A percentile compares a stretch with the other conserved stretches of the same genome.
Conservation (phyloP, 1,140 invertebrate genomes). For the Planococcus citri region DNA sequence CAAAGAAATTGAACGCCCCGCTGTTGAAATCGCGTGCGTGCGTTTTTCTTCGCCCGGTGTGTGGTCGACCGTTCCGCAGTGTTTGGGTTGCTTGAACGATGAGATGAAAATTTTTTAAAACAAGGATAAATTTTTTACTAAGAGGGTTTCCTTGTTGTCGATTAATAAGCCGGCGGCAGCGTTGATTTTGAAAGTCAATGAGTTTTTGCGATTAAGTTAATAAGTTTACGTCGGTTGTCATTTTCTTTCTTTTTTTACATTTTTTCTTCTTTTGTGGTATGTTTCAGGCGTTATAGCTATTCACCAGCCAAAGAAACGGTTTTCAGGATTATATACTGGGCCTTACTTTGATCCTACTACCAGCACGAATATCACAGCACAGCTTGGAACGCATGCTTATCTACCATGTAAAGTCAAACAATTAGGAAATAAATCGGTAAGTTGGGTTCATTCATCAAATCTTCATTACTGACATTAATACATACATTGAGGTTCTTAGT, state of each 20-base stretch:
- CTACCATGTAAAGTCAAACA: conserved; percentile 61
- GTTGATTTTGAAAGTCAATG: too few species aligned
- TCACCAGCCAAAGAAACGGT: conserved; percentile 22
- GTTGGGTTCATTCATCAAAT: too few species aligned
- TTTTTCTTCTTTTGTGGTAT: not conserved
- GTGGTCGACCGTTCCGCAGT: not conserved
- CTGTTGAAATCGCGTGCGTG: not conserved
- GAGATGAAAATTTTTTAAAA: too few species aligned
- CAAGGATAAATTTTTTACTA: too few species aligned
- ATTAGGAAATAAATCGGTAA: conserved; percentile 44
- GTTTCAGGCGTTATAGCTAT: conserved; percentile 9
- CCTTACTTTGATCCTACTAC: conserved; percentile 46
- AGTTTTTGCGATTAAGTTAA: too few species aligned
- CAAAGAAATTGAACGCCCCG: not conserved
- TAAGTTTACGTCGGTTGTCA: too few species aligned
- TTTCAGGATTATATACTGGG: conserved; percentile 24
- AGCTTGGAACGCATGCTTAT: conserved; percentile 70
- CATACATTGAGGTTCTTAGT: too few species aligned
- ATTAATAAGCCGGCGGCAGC: too few species aligned
- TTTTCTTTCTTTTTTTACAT: too few species aligned
- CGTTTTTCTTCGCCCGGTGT: not conserved
- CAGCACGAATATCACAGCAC: conserved; percentile 62
- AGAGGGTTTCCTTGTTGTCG: too few species aligned
- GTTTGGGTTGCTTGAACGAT: too few species aligned
- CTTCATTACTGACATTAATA: too few species aligned